phyloP scores from a whole-genome alignment of 2,888 invertebrate genomes.

The Myopa tessellatipennis region DNA sequence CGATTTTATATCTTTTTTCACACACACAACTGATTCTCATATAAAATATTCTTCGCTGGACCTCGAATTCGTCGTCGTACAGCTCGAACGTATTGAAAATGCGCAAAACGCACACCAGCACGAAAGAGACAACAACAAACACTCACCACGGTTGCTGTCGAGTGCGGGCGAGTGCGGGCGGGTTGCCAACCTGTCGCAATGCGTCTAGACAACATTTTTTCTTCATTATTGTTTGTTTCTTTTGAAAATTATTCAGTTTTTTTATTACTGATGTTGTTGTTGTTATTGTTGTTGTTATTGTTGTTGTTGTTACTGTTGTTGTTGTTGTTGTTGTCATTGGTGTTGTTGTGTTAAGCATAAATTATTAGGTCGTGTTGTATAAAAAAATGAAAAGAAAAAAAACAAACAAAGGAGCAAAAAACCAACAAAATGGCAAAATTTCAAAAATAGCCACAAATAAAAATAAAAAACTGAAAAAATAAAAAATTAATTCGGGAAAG shows the following conservation, averaged over 20 bases:
- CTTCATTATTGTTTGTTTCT: background rate
- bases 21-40: no score
- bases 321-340: no score
- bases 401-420: background rate
- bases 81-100: no score
- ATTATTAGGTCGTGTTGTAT: constrained; percentile 11
- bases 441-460: no score
- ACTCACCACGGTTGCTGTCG: no score
- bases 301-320: no score
- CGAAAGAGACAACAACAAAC: no score
- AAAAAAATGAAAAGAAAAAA: background rate
- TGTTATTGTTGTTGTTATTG: no score
- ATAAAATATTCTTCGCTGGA: background rate
- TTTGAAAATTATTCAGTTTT: background rate
- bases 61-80: background rate
- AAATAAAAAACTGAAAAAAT: background rate
- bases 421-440: background rate
- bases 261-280: no score
- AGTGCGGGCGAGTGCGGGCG: background rate
- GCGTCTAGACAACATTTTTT: constrained; percentile 14
- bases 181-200: constrained; percentile 1
- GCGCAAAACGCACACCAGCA: no score
- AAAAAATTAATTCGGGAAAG: background rate
- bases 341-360: background rate
- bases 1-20: no score